Percentiles rank a stretch among this genome's conserved stretches.
phyloP scores from a whole-genome alignment of 1,140 invertebrate species.

The Vollenhovia emeryi region DNA sequence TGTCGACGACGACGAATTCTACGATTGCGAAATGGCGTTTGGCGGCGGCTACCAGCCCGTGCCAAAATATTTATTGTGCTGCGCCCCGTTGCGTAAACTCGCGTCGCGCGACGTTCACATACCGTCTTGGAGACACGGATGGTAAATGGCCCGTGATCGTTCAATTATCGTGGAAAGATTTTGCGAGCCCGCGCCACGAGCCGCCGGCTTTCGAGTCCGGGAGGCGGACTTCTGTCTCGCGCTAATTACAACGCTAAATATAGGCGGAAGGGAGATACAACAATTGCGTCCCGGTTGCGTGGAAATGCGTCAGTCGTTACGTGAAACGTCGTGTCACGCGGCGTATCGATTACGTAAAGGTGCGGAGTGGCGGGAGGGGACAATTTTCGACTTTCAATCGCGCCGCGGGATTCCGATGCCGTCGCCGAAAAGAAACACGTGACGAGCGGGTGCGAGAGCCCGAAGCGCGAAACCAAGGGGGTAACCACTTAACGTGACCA shows the following conservation, averaged over 20 bases:
- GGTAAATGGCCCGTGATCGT: conserved; percentile 66
- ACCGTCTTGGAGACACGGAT: conserved; percentile 12
- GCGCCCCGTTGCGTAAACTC: conserved; percentile 64
- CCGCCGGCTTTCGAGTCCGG: background rate
- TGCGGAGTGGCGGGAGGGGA: background rate
- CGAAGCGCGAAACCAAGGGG: no score
- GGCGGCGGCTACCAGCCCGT: conserved; percentile 35
- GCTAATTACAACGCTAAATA: conserved; percentile 48
- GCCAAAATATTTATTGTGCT: conserved; percentile 74
- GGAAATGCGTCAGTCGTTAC: conserved; percentile 5
- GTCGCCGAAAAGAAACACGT: conserved; percentile 63
- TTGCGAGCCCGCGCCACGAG: background rate
- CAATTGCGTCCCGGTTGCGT: background rate
- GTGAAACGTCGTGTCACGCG: background rate
- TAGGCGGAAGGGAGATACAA: background rate
- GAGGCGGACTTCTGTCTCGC: conserved; percentile 1
- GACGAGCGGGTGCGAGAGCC: conserved; percentile 63
- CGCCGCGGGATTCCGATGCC: conserved; percentile 22
- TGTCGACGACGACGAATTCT: conserved; percentile 33
- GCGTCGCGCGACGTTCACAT: conserved; percentile 32
- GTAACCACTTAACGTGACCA: no score
- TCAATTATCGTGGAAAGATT: conserved; percentile 42
- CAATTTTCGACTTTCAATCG: background rate
- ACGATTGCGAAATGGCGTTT: conserved; percentile 69
- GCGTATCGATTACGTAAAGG: conserved; percentile 19